Base-by-base conservation (phyloP, 2,113 vertebrate genomes). In the Salvelinus alpinus region DNA sequence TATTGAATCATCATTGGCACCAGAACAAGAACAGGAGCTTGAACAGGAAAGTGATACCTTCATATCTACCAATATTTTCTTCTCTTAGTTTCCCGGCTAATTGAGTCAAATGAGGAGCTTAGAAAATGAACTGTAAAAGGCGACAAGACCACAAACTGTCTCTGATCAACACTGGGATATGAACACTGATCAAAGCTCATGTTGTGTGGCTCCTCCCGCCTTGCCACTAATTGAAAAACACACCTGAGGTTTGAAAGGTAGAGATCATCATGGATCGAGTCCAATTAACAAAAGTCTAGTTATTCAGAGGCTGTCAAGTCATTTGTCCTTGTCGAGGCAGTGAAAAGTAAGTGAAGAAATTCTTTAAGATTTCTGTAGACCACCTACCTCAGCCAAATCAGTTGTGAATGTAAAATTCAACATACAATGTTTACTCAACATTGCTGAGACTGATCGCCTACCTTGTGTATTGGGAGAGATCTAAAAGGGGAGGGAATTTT, bases 211-310 rank as follows among this genome's bases (percentile, higher is more conserved):
- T 62, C 20, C 59, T 16, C 59, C 16, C 51, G 1, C 3, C 16
- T 62, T 62, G 59, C n/a, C 54, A 57, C 54, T 62, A 62, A 62
- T 62, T 62, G 59, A 62, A 62, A 62, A 57, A 20, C 54, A 62
- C 59, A 62, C 59, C 59, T 62, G 59, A n/a, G n/a, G 59, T 62
- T 62, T 60, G 59, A 60, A 51, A 60, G 59, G 59, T 22, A 22
- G 20, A 14, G 12, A 38, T 38, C 18, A 20, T 60, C n/a, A 22
- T 62, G 18, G 59, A 22, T 62, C 16, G 8, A 24, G n/a, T 62
- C 59, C 59, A 62, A 62, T 62, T 62, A 62, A 62, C 18, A 7
- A 7, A 62, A 13, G 16, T 54, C 51, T 16, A 3, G 18, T 54
- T 54, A 44, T 54, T 54, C 4, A 18, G 51, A 54, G 51, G 51